Percentiles rank a stretch among this genome's conserved stretches.
These are phyloP conservation scores for Fragum sueziense DNA, from an alignment of 2,888 invertebrate species.

Conservation along the genomic window DNA sequence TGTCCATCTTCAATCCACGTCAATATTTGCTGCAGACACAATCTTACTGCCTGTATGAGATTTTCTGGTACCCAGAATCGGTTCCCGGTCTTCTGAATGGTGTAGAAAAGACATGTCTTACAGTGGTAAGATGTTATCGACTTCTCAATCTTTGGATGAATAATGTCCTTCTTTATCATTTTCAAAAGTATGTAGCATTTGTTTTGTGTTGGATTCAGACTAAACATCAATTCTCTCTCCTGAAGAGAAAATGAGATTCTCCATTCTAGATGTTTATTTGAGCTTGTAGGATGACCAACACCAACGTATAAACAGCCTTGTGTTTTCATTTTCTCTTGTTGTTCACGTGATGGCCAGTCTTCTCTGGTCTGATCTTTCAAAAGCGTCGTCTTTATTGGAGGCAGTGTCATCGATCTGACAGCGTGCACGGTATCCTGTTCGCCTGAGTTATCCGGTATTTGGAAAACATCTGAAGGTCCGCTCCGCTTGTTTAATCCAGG, in stretches of 20 bases:
- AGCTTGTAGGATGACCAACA: slow-evolving; percentile 14
- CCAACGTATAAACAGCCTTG: slow-evolving; percentile 32
- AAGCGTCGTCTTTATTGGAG: neutral
- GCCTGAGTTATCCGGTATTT: neutral
- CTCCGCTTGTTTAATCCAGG: neutral
- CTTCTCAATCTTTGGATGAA: slow-evolving; percentile 10
- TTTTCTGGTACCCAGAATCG: slow-evolving; percentile 13
- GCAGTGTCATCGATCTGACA: slow-evolving; percentile 13
- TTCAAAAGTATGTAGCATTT: slow-evolving; percentile 34
- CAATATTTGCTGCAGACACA: slow-evolving; percentile 9
- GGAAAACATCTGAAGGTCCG: neutral
- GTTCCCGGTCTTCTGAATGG: slow-evolving; percentile 5
- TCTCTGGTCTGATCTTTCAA: neutral
- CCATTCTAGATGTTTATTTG: slow-evolving; percentile 27
- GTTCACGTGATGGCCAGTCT: neutral
- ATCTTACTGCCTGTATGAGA: neutral
- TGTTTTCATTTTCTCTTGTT: neutral
- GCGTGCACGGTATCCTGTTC: slow-evolving; percentile 21
- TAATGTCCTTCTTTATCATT: slow-evolving; percentile 23
- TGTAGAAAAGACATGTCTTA: slow-evolving; percentile 31
- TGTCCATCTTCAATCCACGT: neutral
- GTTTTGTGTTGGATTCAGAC: slow-evolving; percentile 20
- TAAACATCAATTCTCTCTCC: slow-evolving; percentile 25
- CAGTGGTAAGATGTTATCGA: slow-evolving; percentile 34
- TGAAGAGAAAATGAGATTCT: slow-evolving; percentile 35